phyloP scores from a whole-genome alignment of 1,140 invertebrate genomes.

The Cyclina sinensis region DNA sequence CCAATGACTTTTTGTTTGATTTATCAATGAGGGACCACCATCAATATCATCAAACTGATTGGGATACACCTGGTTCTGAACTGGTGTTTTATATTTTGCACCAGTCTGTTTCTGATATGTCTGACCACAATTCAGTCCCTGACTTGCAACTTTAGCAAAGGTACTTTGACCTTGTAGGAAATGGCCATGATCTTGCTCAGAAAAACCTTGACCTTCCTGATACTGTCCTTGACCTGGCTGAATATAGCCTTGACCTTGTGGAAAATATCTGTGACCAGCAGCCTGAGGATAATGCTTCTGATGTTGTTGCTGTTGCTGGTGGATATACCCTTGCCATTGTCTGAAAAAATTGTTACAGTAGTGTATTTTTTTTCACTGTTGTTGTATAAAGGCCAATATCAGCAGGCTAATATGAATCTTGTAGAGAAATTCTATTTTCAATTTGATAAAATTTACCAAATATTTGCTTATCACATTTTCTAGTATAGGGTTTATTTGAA shows the following conservation, averaged over 20 bases:
- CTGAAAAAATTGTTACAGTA: not conserved
- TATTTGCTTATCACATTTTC: too few species aligned
- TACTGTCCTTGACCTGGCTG: not conserved
- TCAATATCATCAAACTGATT: not conserved
- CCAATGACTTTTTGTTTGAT: not conserved
- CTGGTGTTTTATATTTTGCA: not conserved
- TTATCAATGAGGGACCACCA: not conserved
- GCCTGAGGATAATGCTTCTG: not conserved
- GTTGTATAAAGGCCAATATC: too few species aligned
- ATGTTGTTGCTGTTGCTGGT: slow-evolving; percentile 19
- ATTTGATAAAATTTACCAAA: too few species aligned
- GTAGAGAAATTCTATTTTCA: too few species aligned
- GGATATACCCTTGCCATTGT: not conserved
- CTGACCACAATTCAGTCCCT: not conserved
- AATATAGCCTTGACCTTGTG: not conserved
- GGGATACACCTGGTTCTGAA: not conserved
- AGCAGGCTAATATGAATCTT: too few species aligned
- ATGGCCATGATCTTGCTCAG: not conserved
- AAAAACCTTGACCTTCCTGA: not conserved
- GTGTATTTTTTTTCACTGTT: not conserved
- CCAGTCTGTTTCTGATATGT: slow-evolving; percentile 14
- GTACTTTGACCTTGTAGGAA: not conserved
- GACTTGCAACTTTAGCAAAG: not conserved
- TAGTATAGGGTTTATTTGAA: too few species aligned
- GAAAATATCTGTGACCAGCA: not conserved